phyloP scores from a whole-genome alignment of 2,113 vertebrate species.

The Charadrius vociferus region DNA sequence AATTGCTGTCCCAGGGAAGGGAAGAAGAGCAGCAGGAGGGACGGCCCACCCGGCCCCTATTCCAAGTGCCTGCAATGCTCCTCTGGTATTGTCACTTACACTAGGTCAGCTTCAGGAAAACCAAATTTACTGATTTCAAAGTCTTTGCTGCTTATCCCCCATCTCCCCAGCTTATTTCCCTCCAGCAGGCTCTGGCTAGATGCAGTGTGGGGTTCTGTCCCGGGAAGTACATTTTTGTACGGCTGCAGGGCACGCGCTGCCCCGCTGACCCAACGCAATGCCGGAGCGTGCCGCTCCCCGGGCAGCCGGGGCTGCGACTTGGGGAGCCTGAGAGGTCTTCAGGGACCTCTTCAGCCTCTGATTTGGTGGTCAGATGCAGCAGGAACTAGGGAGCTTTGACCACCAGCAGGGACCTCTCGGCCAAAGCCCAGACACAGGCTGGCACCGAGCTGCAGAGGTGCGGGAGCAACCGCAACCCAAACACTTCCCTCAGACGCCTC shows the following conservation, averaged over 20 bases:
- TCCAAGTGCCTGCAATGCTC: background rate
- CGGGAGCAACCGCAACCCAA: background rate
- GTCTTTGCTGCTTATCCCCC: background rate
- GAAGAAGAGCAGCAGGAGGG: background rate
- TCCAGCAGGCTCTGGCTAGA: background rate
- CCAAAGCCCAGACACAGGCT: background rate
- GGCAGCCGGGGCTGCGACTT: fast-evolving
- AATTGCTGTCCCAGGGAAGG: background rate
- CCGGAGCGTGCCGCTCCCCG: fast-evolving
- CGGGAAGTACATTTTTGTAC: background rate
- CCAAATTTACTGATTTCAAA: background rate
- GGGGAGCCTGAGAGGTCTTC: background rate
- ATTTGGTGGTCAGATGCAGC: background rate
- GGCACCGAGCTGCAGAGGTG: background rate
- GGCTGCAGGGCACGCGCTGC: background rate
- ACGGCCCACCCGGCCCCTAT: fast-evolving
- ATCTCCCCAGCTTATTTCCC: background rate
- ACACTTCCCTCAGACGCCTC: background rate
- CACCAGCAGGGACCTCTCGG: background rate
- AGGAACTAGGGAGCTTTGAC: background rate
- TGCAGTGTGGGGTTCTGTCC: background rate
- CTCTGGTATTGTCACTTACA: background rate
- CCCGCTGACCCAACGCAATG: background rate
- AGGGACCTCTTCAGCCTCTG: background rate
- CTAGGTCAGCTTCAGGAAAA: background rate